Evolutionary conservation across 2,797 vertebrate genomes (phyloP), one percentile per base, ranked within the genome.

Genomic region (Prunella strophiata): DNA sequence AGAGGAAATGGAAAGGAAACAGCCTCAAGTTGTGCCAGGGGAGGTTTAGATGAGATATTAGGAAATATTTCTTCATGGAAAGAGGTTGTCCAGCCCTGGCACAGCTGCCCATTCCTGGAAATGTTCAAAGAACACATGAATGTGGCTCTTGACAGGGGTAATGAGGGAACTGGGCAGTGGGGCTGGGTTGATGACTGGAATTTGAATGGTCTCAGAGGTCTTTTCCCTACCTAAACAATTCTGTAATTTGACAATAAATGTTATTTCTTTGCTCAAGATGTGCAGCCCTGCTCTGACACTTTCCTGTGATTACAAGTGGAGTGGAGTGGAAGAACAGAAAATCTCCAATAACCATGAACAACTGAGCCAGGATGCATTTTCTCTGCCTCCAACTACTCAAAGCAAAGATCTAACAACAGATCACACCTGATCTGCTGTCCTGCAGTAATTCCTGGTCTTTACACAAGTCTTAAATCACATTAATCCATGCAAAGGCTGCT

Each of bases 271-370:
- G 50, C 42, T 65, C 48, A 45, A 36, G 38, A 25, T 7, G 26
- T 40, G 59, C 72, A 67, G 47, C 22, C n/a, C 17, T 10, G 51
- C 27, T 79, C 67, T 85, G 61, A 52, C 32, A 42, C 38, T n/a
- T 21, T 3, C 40, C 73, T 40, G 13, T 16, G 40, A 38, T n/a
- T 65, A 3, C 16, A 55, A 25, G 6, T 2, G 27, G 14, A 25
- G 13, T 3, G 20, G 4, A 32, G 55, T n/a, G 20, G 63, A 32
- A 36, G 66, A 63, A 36, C 1, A 61, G 16, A 17, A 72, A 47
- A 43, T 67, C 52, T 42, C 3, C 0, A 38, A 10, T 2, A 43
- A 4, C n/a, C 54, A 52, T 0, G 4, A 72, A 63, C 2, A 25
- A 36, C 7, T 22, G 29, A 72, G 30, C 6, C 14, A 34, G 42